Percentiles rank a stretch among this genome's conserved stretches.
These are phyloP conservation scores for Gymnocheta viridis DNA, from an alignment of 2,888 invertebrate species.

Conservation along the genomic window DNA sequence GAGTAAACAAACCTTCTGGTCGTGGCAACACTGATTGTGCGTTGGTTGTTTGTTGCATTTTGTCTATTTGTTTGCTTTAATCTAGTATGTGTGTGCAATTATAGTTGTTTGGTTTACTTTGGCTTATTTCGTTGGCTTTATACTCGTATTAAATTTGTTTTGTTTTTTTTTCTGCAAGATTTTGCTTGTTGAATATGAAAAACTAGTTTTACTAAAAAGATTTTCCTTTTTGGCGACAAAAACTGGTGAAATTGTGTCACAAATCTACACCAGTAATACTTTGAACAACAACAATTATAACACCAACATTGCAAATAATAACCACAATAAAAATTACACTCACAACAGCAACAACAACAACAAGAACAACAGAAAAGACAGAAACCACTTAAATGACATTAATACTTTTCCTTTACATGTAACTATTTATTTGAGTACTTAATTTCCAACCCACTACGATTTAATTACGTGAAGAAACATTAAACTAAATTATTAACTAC, in stretches of 20 bases:
- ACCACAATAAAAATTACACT: conserved; percentile 14
- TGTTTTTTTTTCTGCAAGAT: conserved; percentile 1
- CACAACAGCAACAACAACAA: conserved; percentile 6
- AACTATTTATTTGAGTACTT: background rate
- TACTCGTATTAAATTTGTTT: conserved; percentile 27
- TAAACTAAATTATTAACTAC: background rate
- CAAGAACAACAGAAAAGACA: background rate
- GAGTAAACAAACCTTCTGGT: conserved; percentile 40
- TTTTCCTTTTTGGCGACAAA: conserved; percentile 68
- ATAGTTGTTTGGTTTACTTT: conserved; percentile 43
- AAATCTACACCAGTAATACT: conserved; percentile 53
- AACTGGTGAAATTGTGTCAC: conserved; percentile 69
- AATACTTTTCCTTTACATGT: conserved; percentile 7
- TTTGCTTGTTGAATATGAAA: conserved; percentile 45
- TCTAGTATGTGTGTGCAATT: background rate
- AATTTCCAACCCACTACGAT: background rate
- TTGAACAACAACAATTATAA: conserved; percentile 22
- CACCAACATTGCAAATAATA: conserved; percentile 24
- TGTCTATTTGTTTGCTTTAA: background rate
- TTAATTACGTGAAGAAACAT: conserved; percentile 20
- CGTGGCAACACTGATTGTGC: too few species aligned
- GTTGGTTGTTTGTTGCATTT: conserved; percentile 21
- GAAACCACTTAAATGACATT: conserved; percentile 30
- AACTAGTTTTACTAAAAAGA: conserved; percentile 63
- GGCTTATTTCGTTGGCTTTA: conserved; percentile 27